These are phyloP conservation scores for Papilio elwesi DNA, from an alignment of 2,888 invertebrate species.

Conservation along the genomic window DNA sequence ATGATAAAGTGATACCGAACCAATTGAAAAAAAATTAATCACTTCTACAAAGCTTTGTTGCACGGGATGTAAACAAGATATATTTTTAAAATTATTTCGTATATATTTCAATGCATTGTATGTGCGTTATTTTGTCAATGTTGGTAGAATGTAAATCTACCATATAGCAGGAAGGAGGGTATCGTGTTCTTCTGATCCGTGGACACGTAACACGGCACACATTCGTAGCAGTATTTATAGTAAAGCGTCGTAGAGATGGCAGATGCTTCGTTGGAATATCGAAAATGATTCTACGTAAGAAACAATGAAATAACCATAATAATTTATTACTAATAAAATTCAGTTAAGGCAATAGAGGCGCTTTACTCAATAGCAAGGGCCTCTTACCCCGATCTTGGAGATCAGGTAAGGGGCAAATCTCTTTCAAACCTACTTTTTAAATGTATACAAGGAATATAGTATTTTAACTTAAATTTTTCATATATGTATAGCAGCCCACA, in stretches of 20 bases:
- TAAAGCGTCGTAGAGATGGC: conserved; percentile 22
- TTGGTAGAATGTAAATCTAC: background rate
- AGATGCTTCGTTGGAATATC: background rate
- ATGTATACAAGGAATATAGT: too few species aligned
- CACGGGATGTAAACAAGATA: too few species aligned
- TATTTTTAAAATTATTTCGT: background rate
- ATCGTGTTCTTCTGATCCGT: conserved; percentile 28
- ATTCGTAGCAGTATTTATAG: conserved; percentile 33
- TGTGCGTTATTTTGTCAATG: conserved; percentile 5
- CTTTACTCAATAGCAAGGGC: too few species aligned
- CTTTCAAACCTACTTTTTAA: too few species aligned
- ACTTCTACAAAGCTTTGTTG: too few species aligned
- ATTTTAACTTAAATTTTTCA: too few species aligned
- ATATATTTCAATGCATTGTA: background rate
- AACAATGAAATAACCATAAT: background rate
- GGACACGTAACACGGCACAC: conserved; percentile 26
- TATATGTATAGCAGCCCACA: too few species aligned
- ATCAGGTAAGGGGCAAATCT: too few species aligned
- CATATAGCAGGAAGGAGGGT: conserved; percentile 27
- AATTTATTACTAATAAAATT: background rate
- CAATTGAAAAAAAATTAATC: background rate
- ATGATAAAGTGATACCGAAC: background rate
- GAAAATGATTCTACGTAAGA: background rate
- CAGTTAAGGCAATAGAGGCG: too few species aligned
- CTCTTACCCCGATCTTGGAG: too few species aligned